A percentile compares a stretch with the other conserved stretches of the same genome.
Conservation (phyloP, 1,140 invertebrate species). For the Diachasmimorpha longicaudata region DNA sequence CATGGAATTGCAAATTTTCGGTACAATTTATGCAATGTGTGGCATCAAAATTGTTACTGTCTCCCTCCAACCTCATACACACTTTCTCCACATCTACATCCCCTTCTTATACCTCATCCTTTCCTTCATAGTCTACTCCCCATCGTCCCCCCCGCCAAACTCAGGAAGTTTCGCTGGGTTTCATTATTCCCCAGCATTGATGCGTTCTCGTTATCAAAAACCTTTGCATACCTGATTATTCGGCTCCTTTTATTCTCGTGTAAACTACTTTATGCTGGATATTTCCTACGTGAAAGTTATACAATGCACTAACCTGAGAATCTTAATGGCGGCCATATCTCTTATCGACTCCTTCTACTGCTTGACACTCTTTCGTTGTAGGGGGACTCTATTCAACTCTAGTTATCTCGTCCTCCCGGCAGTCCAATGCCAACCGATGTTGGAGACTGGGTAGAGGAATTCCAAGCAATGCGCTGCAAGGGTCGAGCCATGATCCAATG, state of each 20-base stretch:
- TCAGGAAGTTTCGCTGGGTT: neutral
- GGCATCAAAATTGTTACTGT: too few relatives aligned
- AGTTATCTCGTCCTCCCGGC: too few relatives aligned
- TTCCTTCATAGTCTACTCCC: too few relatives aligned
- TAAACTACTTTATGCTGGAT: slow-evolving; percentile 33
- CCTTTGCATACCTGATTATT: slow-evolving; percentile 51
- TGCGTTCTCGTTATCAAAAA: slow-evolving; percentile 44
- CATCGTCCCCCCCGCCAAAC: neutral
- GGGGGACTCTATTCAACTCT: neutral
- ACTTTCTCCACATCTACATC: too few relatives aligned
- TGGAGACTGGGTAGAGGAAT: too few relatives aligned
- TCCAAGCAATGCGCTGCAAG: too few relatives aligned
- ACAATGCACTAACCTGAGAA: neutral
- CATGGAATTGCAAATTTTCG: too few relatives aligned
- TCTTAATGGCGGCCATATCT: neutral
- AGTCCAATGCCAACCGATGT: too few relatives aligned
- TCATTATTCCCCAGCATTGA: slow-evolving; percentile 16
- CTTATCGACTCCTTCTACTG: slow-evolving; percentile 9
- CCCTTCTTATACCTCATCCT: too few relatives aligned
- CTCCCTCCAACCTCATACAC: too few relatives aligned
- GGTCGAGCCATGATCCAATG: too few relatives aligned
- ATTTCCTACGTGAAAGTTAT: neutral
- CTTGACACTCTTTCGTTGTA: neutral
- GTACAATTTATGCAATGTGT: too few relatives aligned
- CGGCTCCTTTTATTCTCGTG: slow-evolving; percentile 34